phyloP scores from a whole-genome alignment of 1,140 invertebrate genomes.

The Drusus annulatus region DNA sequence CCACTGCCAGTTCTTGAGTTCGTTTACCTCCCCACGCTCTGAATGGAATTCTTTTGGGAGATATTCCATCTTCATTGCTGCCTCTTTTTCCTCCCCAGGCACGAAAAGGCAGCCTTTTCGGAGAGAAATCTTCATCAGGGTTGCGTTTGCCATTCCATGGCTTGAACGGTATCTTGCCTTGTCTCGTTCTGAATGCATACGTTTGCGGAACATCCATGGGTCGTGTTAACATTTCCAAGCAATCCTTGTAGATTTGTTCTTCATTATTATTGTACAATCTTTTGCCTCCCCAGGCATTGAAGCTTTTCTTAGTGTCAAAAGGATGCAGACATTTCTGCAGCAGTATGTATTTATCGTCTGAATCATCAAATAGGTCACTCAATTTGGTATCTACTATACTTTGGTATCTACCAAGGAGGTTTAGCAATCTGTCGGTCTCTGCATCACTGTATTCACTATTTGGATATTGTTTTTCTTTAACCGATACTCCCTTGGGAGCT shows the following conservation, averaged over 20 bases:
- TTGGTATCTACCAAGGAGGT: conserved; percentile 3
- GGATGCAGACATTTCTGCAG: conserved; percentile 15
- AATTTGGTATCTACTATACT: background rate
- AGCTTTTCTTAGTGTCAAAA: background rate
- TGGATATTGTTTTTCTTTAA: background rate
- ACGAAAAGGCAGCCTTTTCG: conserved; percentile 34
- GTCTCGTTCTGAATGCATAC: background rate
- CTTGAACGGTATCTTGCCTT: background rate
- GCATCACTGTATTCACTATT: background rate
- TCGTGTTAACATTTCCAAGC: background rate
- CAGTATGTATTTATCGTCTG: background rate
- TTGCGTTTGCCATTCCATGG: conserved; percentile 36
- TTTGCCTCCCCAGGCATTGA: conserved; percentile 22
- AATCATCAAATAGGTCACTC: background rate
- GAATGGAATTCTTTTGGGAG: conserved; percentile 17
- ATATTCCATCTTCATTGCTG: background rate
- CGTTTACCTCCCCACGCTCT: conserved; percentile 48
- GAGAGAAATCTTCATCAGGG: conserved; percentile 22
- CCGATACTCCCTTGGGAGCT: background rate
- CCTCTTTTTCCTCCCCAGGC: conserved; percentile 46
- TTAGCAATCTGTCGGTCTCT: background rate
- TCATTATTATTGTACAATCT: background rate
- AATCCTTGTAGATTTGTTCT: background rate
- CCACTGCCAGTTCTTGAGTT: background rate
- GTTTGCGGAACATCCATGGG: background rate